Base-by-base conservation (phyloP, 2,888 invertebrate genomes). In the Drosophila anomelani region DNA sequence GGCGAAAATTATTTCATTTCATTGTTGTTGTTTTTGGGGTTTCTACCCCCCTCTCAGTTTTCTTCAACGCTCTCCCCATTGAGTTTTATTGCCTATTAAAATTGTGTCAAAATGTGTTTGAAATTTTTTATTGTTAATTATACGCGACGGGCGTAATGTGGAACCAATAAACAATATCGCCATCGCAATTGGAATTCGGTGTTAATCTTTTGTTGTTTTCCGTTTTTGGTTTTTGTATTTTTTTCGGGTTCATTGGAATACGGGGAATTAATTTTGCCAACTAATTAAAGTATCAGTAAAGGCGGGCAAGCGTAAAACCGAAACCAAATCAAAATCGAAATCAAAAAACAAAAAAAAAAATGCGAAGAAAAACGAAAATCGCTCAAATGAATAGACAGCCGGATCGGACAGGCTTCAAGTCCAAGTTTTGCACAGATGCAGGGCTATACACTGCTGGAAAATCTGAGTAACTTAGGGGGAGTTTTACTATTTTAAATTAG, bases 11-110 rank as follows among this genome's bases (percentile, higher is more conserved):
- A 57, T 58, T 46, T 53, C 20, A 44, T 23, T 62, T 59, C 44
- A 75, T 72, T 29, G 63, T 66, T 39, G 20, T 20, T 20, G 32
- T 41, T 54, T 17, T 3, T 23, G 44, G 26, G 46, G 23, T 46
- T 44, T 43, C 3, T 6, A 9, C 57, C 56, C 7, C 44, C 20
- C 29, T 38, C 43, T 26, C 58, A 0, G 3, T 43, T 39, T 53
- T 17, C 15, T 59, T 55, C 38, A 26, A 15, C 9, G 38, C 44
- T 55, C 49, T 46, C 63, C 72, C 63, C 72, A 57, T 58, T 56
- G 58, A 23, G 67, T 83, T 88, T 90, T 90, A 90, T 90, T 85
- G 86, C 86, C 88, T 85, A 89, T 89, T 84, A 90, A 88, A 90
- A 90, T 87, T 88, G 83, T 90, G 90, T 88, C 89, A 90, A 84